phyloP scores from a whole-genome alignment of 2,113 vertebrate genomes.

The Microcebus ravelobensis region DNA sequence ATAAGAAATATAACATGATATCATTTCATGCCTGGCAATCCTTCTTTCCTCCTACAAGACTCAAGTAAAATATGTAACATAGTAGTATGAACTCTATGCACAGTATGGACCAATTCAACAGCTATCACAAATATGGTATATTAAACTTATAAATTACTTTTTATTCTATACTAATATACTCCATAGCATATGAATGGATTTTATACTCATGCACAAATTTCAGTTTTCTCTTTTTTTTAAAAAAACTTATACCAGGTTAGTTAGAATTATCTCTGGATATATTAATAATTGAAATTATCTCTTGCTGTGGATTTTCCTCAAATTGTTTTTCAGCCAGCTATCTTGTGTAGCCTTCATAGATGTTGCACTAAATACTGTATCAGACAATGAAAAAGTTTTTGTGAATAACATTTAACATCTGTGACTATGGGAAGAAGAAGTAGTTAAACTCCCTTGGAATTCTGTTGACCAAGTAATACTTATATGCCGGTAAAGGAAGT shows the following conservation, averaged over 20 bases:
- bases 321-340: not conserved
- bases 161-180: not conserved
- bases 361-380: not conserved
- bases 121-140: not conserved
- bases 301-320: not conserved
- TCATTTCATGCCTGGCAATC: not conserved
- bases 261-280: not conserved
- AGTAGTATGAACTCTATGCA: not conserved
- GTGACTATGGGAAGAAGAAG: not conserved
- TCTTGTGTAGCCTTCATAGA: not conserved
- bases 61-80: not conserved
- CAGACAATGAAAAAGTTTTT: not conserved
- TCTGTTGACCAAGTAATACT: not conserved
- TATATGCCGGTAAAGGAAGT: not conserved
- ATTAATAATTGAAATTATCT: not conserved
- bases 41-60: not conserved
- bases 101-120: not conserved
- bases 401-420: not conserved
- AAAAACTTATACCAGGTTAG: not conserved
- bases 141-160: not conserved
- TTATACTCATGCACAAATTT: not conserved
- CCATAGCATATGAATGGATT: not conserved
- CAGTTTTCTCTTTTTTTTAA: not conserved
- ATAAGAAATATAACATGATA: not conserved
- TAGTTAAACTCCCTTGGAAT: not conserved